phyloP scores from a whole-genome alignment of 2,888 invertebrate species.

The Glyphotaelius pellucidus region DNA sequence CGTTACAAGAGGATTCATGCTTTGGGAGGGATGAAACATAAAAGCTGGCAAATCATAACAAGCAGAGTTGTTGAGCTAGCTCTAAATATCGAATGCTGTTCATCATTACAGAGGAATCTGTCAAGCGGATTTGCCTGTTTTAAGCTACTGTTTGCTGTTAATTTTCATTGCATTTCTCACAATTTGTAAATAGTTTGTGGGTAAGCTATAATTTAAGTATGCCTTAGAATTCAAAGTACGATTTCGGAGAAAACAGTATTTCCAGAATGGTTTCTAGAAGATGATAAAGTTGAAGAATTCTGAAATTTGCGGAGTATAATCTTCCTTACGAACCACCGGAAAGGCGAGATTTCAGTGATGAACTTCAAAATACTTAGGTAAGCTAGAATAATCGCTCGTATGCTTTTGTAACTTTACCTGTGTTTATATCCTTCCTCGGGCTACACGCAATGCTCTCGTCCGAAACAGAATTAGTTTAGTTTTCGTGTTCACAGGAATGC shows the following conservation, averaged over 20 bases:
- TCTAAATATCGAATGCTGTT: background rate
- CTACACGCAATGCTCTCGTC: conserved; percentile 44
- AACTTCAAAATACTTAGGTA: background rate
- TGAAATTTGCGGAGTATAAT: background rate
- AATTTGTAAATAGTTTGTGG: no score
- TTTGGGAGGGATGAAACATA: background rate
- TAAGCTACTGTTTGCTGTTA: no score
- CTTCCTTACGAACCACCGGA: background rate
- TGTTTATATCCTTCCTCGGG: background rate
- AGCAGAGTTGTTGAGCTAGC: no score
- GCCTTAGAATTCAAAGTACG: background rate
- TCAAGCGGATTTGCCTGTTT: no score
- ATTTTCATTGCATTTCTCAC: no score
- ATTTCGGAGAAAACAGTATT: background rate
- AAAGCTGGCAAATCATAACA: background rate
- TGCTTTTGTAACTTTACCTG: background rate
- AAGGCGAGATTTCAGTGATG: background rate
- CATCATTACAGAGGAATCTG: no score
- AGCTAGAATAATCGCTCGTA: background rate
- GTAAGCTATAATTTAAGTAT: background rate
- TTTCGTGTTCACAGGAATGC: conserved; percentile 39
- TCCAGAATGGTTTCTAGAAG: background rate
- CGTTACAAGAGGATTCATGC: background rate
- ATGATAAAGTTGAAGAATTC: background rate
- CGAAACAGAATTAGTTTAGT: conserved; percentile 26